Evolutionary conservation across 2,888 invertebrate species (phyloP).

Genomic region (Drepana falcataria): DNA sequence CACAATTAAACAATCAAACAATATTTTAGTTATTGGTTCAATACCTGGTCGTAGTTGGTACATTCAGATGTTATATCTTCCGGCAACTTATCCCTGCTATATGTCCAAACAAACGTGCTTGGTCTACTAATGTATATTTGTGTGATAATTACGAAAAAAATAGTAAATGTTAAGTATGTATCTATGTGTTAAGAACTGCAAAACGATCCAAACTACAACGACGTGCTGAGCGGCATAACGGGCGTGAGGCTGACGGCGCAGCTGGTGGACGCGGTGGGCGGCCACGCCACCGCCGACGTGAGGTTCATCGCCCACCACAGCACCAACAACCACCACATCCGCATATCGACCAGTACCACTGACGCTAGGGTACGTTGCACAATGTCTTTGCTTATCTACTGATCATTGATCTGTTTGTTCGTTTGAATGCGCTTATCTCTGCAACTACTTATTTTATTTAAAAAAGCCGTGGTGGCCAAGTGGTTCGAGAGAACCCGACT

Average conservation of each 20-base stretch:
- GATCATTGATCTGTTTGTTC: not conserved
- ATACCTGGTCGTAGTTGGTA: too few species aligned
- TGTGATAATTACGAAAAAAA: too few species aligned
- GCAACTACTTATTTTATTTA: too few species aligned
- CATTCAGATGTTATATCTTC: too few species aligned
- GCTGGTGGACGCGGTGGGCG: constrained; percentile 83
- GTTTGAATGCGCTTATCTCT: too few species aligned
- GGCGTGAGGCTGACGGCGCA: constrained; percentile 83
- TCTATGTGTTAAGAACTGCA: constrained; percentile 53
- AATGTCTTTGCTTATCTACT: constrained; percentile 5
- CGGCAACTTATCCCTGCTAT: too few species aligned
- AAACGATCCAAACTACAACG: constrained; percentile 78
- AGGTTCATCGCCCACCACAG: constrained; percentile 89
- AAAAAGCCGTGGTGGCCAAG: too few species aligned
- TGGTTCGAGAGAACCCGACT: too few species aligned
- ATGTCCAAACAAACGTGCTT: too few species aligned
- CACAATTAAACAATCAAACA: too few species aligned
- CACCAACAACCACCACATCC: constrained; percentile 88
- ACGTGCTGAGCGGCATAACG: constrained; percentile 81
- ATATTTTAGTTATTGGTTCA: too few species aligned
- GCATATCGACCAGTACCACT: constrained; percentile 90
- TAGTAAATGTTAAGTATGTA: not conserved
- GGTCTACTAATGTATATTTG: too few species aligned
- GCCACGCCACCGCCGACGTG: constrained; percentile 83
- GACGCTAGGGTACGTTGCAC: constrained; percentile 80